Evolutionary conservation across 1,140 invertebrate species (phyloP).

Genomic region (Drosophila mojavensis): DNA sequence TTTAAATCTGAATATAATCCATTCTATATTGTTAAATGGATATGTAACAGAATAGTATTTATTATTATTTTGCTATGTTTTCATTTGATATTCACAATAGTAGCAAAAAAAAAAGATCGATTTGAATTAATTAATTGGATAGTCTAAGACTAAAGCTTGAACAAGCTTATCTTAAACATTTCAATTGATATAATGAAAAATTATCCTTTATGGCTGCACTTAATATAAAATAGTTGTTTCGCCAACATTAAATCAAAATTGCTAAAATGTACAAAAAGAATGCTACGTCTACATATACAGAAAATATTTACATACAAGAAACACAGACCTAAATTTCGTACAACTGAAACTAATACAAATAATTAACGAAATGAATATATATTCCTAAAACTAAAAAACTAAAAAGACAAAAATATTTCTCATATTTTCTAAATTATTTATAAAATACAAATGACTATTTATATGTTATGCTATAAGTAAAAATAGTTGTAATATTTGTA

Average conservation of each 20-base stretch:
- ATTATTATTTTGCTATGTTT: slow-evolving; percentile 16
- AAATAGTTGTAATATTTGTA: slow-evolving; percentile 76
- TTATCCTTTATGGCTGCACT: slow-evolving; percentile 45
- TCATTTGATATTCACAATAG: slow-evolving; percentile 3
- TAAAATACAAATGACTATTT: slow-evolving; percentile 77
- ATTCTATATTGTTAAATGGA: slow-evolving; percentile 2
- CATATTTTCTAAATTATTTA: slow-evolving; percentile 83
- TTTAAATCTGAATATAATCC: not conserved
- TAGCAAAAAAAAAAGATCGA: not conserved
- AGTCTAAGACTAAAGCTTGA: not conserved
- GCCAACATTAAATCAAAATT: slow-evolving; percentile 43
- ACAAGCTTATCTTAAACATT: slow-evolving; percentile 15
- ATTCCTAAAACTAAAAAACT: slow-evolving; percentile 72
- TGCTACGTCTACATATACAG: slow-evolving; percentile 59
- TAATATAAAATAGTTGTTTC: slow-evolving; percentile 39
- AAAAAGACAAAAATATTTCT: slow-evolving; percentile 77
- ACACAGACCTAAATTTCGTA: slow-evolving; percentile 65
- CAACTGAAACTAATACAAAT: slow-evolving; percentile 74
- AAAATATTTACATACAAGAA: slow-evolving; percentile 70
- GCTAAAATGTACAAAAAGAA: slow-evolving; percentile 70
- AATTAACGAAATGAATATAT: slow-evolving; percentile 55
- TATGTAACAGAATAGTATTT: slow-evolving; percentile 18
- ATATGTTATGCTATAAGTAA: slow-evolving; percentile 72
- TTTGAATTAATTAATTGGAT: slow-evolving; percentile 2
- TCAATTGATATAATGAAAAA: slow-evolving; percentile 20